Conservation (phyloP, 2,113 vertebrate species). For the Chaetops frenatus region DNA sequence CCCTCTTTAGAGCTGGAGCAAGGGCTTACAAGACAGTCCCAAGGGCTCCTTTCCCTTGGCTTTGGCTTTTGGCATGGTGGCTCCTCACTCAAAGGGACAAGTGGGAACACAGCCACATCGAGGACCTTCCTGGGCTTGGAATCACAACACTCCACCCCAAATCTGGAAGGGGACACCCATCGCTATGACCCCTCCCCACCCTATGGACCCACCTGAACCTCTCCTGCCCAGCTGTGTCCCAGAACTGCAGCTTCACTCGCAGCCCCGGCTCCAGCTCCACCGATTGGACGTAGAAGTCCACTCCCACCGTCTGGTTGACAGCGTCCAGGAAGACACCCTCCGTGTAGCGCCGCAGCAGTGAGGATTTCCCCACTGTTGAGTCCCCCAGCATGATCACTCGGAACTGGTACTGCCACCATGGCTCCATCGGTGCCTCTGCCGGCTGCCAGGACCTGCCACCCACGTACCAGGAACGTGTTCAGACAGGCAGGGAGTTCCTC, state of each 20-base stretch:
- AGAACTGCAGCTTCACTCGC: slow-evolving; percentile 84
- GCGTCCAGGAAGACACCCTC: slow-evolving; percentile 77
- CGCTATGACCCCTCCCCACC: not conserved
- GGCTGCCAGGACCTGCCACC: not conserved
- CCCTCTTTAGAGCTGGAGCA: not conserved
- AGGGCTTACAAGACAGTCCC: not conserved
- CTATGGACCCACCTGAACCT: slow-evolving; percentile 75
- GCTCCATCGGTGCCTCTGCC: slow-evolving; percentile 61
- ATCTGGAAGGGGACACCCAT: not conserved
- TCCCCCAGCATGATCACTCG: slow-evolving; percentile 85
- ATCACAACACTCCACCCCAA: not conserved
- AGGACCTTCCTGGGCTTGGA: too few species aligned
- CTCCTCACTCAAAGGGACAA: not conserved
- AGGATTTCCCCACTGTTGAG: slow-evolving; percentile 85
- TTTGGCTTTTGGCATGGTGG: not conserved
- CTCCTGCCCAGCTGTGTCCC: slow-evolving; percentile 88
- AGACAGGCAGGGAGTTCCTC: not conserved
- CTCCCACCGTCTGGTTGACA: slow-evolving; percentile 79
- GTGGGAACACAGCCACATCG: too few species aligned
- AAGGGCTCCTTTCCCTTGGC: not conserved
- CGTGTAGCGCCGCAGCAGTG: slow-evolving; percentile 78
- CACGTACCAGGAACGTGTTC: not conserved
- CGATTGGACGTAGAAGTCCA: slow-evolving; percentile 84
- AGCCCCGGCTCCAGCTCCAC: slow-evolving; percentile 79
- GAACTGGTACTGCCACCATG: slow-evolving; percentile 85